A percentile compares a stretch with the other conserved stretches of the same genome.
phyloP scores from a whole-genome alignment of 2,888 invertebrate genomes.

The Cerceris ruficornis region DNA sequence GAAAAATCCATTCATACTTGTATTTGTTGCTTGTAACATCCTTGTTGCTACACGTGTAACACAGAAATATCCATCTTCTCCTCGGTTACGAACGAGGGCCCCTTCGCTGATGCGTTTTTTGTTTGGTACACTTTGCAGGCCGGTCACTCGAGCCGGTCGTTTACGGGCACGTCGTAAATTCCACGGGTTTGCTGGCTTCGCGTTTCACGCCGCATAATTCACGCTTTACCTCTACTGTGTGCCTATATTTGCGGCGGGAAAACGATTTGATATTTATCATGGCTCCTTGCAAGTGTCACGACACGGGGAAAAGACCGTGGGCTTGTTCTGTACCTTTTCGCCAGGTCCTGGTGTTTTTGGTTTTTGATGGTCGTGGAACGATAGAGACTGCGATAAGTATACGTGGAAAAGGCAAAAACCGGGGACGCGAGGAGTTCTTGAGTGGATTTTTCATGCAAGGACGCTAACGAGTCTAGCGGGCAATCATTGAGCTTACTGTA shows the following conservation, averaged over 20 bases:
- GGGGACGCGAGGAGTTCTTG: too few species aligned
- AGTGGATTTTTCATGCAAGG: too few species aligned
- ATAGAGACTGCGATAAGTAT: too few species aligned
- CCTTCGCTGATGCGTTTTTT: background rate
- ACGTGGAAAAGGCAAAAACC: too few species aligned
- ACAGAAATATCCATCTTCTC: too few species aligned
- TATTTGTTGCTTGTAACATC: too few species aligned
- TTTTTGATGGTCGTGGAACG: too few species aligned
- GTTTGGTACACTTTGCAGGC: background rate
- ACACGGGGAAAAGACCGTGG: constrained; percentile 14
- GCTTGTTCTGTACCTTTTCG: constrained; percentile 37
- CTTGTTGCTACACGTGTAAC: too few species aligned
- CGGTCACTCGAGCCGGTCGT: constrained; percentile 6
- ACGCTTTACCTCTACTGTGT: constrained; percentile 4
- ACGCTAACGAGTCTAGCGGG: too few species aligned
- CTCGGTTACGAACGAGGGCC: background rate
- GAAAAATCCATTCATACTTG: too few species aligned
- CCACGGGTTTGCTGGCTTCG: constrained; percentile 15
- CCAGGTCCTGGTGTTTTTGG: too few species aligned
- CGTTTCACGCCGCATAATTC: constrained; percentile 24
- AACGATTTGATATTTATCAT: constrained; percentile 54
- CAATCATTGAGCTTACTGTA: too few species aligned
- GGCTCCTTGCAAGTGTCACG: constrained; percentile 19
- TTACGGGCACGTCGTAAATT: constrained; percentile 18
- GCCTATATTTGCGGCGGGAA: background rate